Evolutionary conservation across 1,140 invertebrate genomes (phyloP), one percentile per base, ranked within the genome.

Genomic region (Cylas formicarius): DNA sequence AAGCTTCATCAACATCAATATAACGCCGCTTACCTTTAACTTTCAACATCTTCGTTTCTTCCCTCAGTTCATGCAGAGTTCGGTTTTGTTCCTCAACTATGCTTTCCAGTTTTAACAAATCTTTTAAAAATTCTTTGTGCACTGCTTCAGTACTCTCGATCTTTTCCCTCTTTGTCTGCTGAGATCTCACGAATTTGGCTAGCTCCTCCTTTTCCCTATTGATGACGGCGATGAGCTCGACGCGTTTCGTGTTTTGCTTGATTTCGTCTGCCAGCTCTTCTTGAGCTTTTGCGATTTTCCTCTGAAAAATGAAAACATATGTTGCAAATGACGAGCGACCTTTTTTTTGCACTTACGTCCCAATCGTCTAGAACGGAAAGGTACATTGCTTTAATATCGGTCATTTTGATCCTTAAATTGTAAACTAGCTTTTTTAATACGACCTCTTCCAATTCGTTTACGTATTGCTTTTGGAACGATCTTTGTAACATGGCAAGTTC

Each of bases 181-280:
- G 71, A 19, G 52, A 37, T 10, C 69, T 58, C 7, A 72, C 39
- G 7, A 72, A 24, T 37, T 66, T 63, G 2, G 53, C 48, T 2
- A 80, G 53, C 27, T 73, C 66, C 2, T 63, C 58, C 43, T 72
- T 70, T 52, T 80, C 74, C 36, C 73, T 71, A 21, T 71, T 67
- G n/a, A 80, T 57, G 17, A 75, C 58, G 0, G 69, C 67, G 1
- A 78, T 26, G 7, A 78, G 63, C 49, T 72, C 75, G n/a, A 75
- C 48, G 44, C 73, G 75, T 36, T 74, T 68, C 0, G 76, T 76
- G 45, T 76, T 76, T 21, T 69, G 65, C 34, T 66, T 64, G 2
- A 75, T 68, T 13, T 70, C 56, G 52, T 67, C 52, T 46, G 69
- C 56, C 37, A 76, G 44, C 42, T 66, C 42, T 27, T 57, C 44